Conservation (phyloP, 2,113 vertebrate species). For the Morone chrysops region DNA sequence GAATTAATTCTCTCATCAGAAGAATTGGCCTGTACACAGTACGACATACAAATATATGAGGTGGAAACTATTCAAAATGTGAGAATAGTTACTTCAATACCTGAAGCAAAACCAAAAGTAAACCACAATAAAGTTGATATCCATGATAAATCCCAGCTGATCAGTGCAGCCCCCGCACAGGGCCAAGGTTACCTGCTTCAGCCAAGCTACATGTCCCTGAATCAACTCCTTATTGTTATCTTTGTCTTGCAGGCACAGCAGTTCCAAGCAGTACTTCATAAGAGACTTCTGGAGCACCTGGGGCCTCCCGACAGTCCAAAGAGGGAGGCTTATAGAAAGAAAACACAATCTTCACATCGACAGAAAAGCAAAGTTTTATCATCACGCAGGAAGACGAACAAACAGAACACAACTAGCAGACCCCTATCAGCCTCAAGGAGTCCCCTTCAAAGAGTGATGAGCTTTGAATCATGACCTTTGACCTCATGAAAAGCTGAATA, state of each 20-base stretch:
- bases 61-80: neutral
- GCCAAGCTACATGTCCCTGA: conserved; percentile 14
- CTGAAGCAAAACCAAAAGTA: neutral
- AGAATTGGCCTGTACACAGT: neutral
- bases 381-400: conserved; percentile 18
- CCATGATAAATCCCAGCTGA: neutral
- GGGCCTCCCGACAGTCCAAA: conserved; percentile 42
- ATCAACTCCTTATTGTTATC: neutral
- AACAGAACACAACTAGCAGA: neutral
- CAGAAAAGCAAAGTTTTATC: conserved; percentile 19
- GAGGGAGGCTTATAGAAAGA: conserved; percentile 54
- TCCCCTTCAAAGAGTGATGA: neutral
- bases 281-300: conserved; percentile 46
- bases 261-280: conserved; percentile 61
- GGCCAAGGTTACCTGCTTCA: conserved; percentile 14
- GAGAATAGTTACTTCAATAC: neutral
- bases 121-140: neutral
- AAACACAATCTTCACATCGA: conserved; percentile 10
- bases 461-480: neutral
- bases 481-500: neutral
- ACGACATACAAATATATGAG: neutral
- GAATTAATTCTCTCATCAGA: too few relatives aligned
- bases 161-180: neutral
- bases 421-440: neutral
- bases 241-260: conserved; percentile 50